phyloP scores from a whole-genome alignment of 2,797 vertebrate species.

The Enteromius afrohamiltoni region DNA sequence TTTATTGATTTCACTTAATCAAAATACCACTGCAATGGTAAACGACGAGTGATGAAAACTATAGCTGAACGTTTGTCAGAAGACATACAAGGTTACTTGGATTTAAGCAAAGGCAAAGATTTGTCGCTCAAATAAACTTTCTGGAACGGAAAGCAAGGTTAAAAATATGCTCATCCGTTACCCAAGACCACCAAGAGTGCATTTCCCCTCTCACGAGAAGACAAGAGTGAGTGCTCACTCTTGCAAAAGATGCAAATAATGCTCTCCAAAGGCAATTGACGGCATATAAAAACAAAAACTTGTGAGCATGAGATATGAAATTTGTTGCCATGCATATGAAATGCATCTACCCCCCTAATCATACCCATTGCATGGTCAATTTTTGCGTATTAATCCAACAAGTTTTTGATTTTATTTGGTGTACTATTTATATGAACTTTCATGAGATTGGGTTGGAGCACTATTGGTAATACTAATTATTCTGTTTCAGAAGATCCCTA shows the following conservation, averaged over 20 bases:
- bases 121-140: neutral
- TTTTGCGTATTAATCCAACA: too few relatives aligned
- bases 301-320: too few relatives aligned
- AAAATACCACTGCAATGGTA: neutral
- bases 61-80: neutral
- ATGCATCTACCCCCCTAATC: too few relatives aligned
- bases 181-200: slow-evolving; percentile 12
- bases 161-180: neutral
- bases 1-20: neutral
- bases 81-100: neutral
- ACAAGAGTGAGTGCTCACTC: neutral
- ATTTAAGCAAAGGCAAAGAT: neutral
- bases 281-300: too few relatives aligned
- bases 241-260: neutral
- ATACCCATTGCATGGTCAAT: too few relatives aligned
- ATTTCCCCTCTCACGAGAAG: neutral
- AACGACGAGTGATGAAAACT: neutral
- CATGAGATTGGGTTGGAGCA: too few relatives aligned
- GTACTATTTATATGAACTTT: too few relatives aligned
- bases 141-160: neutral
- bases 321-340: too few relatives aligned
- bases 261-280: neutral
- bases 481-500: neutral
- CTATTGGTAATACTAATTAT: too few relatives aligned
- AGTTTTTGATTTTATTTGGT: too few relatives aligned